Evolutionary conservation across 2,113 vertebrate species (phyloP).

Genomic region (Bubo bubo): DNA sequence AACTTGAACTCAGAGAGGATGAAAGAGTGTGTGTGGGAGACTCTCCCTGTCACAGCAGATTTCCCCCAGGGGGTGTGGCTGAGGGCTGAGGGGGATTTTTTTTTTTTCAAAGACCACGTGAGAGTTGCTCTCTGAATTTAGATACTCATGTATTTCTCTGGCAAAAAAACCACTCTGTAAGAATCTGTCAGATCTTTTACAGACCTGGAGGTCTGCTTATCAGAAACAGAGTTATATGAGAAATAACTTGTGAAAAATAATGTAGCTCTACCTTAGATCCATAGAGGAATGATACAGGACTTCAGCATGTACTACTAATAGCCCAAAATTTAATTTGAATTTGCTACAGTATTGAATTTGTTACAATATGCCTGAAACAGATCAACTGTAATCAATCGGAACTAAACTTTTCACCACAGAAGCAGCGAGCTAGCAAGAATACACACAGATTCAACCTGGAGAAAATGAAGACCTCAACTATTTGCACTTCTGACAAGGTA

Average conservation of each 20-base stretch:
- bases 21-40: neutral
- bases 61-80: neutral
- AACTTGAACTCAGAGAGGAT: neutral
- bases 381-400: neutral
- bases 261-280: neutral
- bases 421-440: neutral
- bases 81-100: neutral
- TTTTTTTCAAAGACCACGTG: neutral
- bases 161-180: neutral
- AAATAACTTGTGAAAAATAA: neutral
- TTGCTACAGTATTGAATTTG: neutral
- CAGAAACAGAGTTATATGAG: neutral
- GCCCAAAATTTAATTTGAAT: neutral
- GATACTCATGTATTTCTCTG: neutral
- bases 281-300: neutral
- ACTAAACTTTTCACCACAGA: neutral
- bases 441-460: neutral
- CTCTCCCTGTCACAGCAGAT: neutral
- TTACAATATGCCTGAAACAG: neutral
- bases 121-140: neutral
- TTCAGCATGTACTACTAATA: neutral
- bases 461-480: neutral
- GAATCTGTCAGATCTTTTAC: neutral
- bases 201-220: neutral
- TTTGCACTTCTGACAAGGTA: neutral